Base-by-base conservation (phyloP, 1,140 invertebrate species). In the Meteorus sp. region DNA sequence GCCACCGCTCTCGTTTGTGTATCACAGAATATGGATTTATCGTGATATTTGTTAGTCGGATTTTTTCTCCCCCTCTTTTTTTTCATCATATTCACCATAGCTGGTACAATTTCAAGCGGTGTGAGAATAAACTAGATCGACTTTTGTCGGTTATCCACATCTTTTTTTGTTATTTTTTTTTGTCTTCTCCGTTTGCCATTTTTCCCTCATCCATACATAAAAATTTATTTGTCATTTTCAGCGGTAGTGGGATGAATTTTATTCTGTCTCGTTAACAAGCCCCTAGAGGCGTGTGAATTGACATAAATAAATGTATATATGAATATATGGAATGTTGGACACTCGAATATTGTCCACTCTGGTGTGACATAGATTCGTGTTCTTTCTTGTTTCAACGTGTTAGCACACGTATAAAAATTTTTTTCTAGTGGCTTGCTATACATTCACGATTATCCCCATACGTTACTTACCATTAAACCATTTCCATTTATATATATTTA, bases 111-210 rank as follows among this genome's bases (percentile, higher is more conserved):
- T 6, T 41, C 1, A 41, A 41, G 1, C 6, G 5, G 29, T 33
- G 5, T n/a, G 54, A 35, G 29, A 47, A 56, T 56, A 33, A 20
- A 48, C 55, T 48, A 27, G 45, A 57, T 57, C 20, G 31, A 57
- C 55, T 57, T 56, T 57, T 50, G 44, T 57, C 31, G 20, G 35
- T 57, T 53, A 56, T 60, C n/a, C 17, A n/a, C 9, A 22, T 43
- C 51, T 64, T 48, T 57, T 47, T 44, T 39, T 61, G 54, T 51
- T 58, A 23, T 27, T 52, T 56, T 58, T 33, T 13, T 52, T 58
- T 37, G 5, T 48, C 33, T 5, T 35, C 11, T 33, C 9, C 1
- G 4, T 45, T 8, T 33, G 27, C n/a, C n/a, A n/a, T n/a, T n/a
- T n/a, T n/a, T n/a, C n/a, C n/a, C n/a, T n/a, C n/a, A n/a, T n/a